Conservation (phyloP, 2,888 invertebrate species). For the Diploptera punctata region DNA sequence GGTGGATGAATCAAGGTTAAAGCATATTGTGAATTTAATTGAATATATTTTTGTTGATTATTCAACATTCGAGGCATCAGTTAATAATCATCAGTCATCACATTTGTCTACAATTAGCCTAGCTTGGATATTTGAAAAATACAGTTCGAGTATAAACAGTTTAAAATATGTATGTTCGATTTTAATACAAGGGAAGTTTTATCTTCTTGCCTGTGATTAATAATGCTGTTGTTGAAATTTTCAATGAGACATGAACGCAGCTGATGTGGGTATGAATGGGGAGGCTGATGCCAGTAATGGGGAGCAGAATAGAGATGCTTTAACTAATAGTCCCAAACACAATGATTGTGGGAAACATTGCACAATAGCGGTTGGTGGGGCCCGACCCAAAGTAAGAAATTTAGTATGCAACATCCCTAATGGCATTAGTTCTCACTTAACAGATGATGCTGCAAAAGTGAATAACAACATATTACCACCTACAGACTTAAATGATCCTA, state of each 20-base stretch:
- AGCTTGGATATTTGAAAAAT: too few species aligned
- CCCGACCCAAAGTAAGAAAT: constrained; percentile 42
- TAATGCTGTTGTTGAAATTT: neutral
- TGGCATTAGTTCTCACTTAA: constrained; percentile 26
- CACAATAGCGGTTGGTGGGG: constrained; percentile 40
- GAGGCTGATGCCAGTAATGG: constrained; percentile 33
- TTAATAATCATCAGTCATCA: too few species aligned
- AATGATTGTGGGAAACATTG: constrained; percentile 41
- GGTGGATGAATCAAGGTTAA: neutral
- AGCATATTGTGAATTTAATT: neutral
- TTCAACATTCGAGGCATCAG: too few species aligned
- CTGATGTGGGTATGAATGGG: constrained; percentile 37
- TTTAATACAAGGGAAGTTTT: too few species aligned
- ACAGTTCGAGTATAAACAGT: too few species aligned
- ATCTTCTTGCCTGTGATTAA: neutral
- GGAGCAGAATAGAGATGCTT: constrained; percentile 13
- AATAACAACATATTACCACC: constrained; percentile 40
- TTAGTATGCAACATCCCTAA: constrained; percentile 42
- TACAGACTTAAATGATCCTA: neutral
- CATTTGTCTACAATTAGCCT: too few species aligned
- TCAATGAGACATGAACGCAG: constrained; percentile 36
- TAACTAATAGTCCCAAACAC: constrained; percentile 33
- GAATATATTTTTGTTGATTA: too few species aligned
- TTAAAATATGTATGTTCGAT: too few species aligned
- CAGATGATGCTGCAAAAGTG: constrained; percentile 40